Percentiles rank a stretch among this genome's conserved stretches.
These are phyloP conservation scores for Ochropacha duplaris DNA, from an alignment of 2,888 invertebrate species.

Conservation along the genomic window DNA sequence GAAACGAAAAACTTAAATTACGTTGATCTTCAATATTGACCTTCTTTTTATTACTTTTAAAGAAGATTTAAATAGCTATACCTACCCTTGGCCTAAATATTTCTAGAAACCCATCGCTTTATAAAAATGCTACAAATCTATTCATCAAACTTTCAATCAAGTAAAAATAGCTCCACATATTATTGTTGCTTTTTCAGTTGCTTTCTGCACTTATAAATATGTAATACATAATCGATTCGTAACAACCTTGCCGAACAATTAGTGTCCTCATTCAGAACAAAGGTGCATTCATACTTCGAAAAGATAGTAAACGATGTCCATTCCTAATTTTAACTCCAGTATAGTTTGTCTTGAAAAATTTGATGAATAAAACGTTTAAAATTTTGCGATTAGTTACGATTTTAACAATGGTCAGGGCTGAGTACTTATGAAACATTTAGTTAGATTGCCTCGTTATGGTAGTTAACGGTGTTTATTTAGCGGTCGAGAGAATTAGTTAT, in stretches of 20 bases:
- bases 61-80: too few species aligned
- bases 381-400: slow-evolving; percentile 40
- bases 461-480: slow-evolving; percentile 5
- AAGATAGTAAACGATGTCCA: not conserved
- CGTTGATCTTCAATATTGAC: too few species aligned
- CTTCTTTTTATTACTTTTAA: too few species aligned
- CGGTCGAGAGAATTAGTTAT: not conserved
- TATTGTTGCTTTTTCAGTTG: not conserved
- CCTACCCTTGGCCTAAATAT: too few species aligned
- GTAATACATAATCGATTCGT: not conserved
- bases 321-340: not conserved
- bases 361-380: slow-evolving; percentile 28
- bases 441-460: slow-evolving; percentile 30
- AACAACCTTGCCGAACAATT: not conserved
- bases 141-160: too few species aligned
- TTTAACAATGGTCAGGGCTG: slow-evolving; percentile 36
- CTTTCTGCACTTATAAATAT: not conserved
- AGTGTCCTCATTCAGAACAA: not conserved
- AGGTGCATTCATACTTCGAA: not conserved
- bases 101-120: too few species aligned
- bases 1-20: too few species aligned
- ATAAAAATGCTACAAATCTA: too few species aligned
- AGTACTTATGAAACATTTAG: slow-evolving; percentile 6
- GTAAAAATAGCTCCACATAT: too few species aligned
- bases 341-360: slow-evolving; percentile 7